Conservation (phyloP, 2,113 vertebrate species). For the Myrmophylax atrothorax region DNA sequence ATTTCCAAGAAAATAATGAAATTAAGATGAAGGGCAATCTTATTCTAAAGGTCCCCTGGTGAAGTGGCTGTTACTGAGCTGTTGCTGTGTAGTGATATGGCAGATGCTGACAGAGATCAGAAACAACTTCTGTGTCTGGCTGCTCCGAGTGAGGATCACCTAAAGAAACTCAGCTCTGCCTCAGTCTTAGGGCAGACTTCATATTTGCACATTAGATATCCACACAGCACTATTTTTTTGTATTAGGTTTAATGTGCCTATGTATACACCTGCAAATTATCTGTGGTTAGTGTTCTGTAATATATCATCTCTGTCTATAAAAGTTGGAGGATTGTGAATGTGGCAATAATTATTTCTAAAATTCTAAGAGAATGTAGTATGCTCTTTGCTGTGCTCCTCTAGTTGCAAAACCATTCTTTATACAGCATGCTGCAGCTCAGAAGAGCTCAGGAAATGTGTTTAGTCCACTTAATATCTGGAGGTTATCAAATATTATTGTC, state of each 20-base stretch:
- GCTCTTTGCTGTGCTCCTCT: neutral
- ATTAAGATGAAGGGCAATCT: neutral
- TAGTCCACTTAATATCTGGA: neutral
- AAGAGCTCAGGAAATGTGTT: neutral
- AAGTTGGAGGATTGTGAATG: neutral
- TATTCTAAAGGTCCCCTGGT: neutral
- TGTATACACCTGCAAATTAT: neutral
- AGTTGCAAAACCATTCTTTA: neutral
- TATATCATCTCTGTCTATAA: neutral
- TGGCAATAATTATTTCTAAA: neutral
- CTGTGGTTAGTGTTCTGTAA: neutral
- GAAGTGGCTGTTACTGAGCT: neutral
- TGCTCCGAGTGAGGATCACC: neutral
- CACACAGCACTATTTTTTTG: neutral
- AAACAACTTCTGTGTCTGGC: neutral
- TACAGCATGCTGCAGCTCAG: neutral
- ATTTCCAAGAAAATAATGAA: neutral
- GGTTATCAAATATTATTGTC: neutral
- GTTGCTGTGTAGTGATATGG: neutral
- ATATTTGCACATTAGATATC: neutral
- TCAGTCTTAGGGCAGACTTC: neutral
- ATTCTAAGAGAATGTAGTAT: neutral
- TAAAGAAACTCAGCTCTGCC: neutral
- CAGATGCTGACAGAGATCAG: neutral
- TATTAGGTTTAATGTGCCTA: neutral